Evolutionary conservation across 2,888 invertebrate species (phyloP).

Genomic region (Hartigia nigra): DNA sequence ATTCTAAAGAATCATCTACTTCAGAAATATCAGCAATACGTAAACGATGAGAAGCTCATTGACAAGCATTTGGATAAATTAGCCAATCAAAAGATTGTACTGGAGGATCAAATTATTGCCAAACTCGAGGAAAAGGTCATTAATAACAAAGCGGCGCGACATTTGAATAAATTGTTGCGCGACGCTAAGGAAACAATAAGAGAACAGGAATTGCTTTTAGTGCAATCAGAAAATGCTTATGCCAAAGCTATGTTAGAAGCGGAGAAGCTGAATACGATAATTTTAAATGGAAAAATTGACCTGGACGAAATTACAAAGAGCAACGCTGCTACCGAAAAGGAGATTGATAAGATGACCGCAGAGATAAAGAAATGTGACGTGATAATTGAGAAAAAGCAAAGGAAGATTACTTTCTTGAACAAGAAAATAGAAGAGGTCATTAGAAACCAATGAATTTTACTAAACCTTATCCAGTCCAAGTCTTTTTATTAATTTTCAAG

Average conservation of each 20-base stretch:
- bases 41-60: conserved; percentile 63
- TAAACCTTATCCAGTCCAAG: background rate
- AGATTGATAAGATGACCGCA: conserved; percentile 63
- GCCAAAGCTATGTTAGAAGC: conserved; percentile 71
- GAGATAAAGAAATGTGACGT: conserved; percentile 67
- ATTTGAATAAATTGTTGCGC: conserved; percentile 67
- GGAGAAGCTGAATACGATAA: conserved; percentile 66
- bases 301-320: conserved; percentile 60
- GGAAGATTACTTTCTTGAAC: conserved; percentile 67
- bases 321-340: conserved; percentile 63
- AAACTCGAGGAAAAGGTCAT: conserved; percentile 76
- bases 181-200: conserved; percentile 66
- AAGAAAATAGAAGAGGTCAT: conserved; percentile 68
- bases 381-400: conserved; percentile 67
- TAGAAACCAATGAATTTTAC: background rate
- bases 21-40: conserved; percentile 69
- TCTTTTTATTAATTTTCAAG: background rate
- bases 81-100: conserved; percentile 67
- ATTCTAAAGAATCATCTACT: conserved; percentile 13
- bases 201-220: conserved; percentile 69
- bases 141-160: conserved; percentile 74
- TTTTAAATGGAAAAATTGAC: conserved; percentile 49
- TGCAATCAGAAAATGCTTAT: conserved; percentile 71
- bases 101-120: conserved; percentile 75
- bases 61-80: conserved; percentile 70